Percentiles rank a stretch among this genome's conserved stretches.
Conservation (phyloP, 2,888 invertebrate species). For the Augochlorella aurata region DNA sequence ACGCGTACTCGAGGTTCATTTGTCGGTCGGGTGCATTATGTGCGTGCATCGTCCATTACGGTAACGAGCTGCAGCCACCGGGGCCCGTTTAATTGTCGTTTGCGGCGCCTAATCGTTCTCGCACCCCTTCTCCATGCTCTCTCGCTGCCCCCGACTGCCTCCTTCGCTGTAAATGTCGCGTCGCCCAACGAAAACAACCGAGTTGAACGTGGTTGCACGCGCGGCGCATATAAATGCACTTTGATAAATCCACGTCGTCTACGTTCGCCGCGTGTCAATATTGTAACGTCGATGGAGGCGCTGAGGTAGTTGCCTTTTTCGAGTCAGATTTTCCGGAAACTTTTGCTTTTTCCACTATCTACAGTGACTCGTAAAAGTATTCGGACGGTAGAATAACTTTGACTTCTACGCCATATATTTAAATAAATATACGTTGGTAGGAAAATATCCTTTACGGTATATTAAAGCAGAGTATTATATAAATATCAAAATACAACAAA, state of each 20-base stretch:
- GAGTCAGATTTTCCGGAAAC: neutral
- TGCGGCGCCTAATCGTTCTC: conserved; percentile 50
- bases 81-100: conserved; percentile 60
- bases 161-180: conserved; percentile 36
- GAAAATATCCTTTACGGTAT: too few species aligned
- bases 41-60: conserved; percentile 54
- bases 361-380: too few species aligned
- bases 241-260: conserved; percentile 13
- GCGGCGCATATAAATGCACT: conserved; percentile 26
- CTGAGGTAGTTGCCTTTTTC: neutral
- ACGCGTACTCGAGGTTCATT: conserved; percentile 48
- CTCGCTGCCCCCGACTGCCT: conserved; percentile 19
- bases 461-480: too few species aligned
- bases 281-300: neutral
- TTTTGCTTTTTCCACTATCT: too few species aligned
- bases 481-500: too few species aligned
- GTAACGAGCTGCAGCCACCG: conserved; percentile 56
- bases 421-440: too few species aligned
- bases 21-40: conserved; percentile 40
- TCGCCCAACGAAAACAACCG: conserved; percentile 28
- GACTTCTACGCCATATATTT: too few species aligned
- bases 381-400: too few species aligned
- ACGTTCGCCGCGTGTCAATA: too few species aligned
- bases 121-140: conserved; percentile 6
- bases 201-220: conserved; percentile 17